Evolutionary conservation across 2,888 invertebrate species (phyloP), one percentile per base, ranked within the genome.

Genomic region (Heliconius erato): DNA sequence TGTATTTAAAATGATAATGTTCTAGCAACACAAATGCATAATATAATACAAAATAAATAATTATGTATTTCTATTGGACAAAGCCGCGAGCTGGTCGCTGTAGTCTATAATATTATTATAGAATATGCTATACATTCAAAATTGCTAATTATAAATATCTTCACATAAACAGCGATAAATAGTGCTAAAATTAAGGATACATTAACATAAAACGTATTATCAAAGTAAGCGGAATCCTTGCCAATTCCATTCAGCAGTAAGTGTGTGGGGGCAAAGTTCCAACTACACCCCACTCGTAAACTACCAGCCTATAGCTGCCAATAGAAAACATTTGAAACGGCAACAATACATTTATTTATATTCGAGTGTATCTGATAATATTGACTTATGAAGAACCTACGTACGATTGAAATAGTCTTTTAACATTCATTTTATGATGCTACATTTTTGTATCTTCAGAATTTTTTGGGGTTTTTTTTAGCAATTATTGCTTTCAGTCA

Each of bases 271-370:
- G 76, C 81, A 81, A 71, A 81, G 59, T 63, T 71, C 69, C 76
- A 69, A 63, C 59, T 69, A 69, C 40, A 69, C 63, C 28, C 68
- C 40, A 28, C 59, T 80, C 54, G 19, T 74, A 74, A 80, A 74
- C 69, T 69, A 28, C 69, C 28, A 81, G 54, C 74, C 67, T 80
- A 72, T 72, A 74, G 44, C 49, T 78, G 78, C 78, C 79, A 80
- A 68, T 80, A 67, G 32, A 72, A 80, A 74, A 79, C 35, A 67
- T 80, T 74, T 74, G 32, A 74, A 68, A 40, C 54, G 67, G 74
- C 67, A 76, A 80, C 54, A 74, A 74, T 74, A 80, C 54, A 79
- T 69, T 79, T 71, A 80, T 76, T 80, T 80, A 68, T 68, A 63
- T 76, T n/a, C 35, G 16, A 63, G 35, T 76, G 9, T 63, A 68